Conservation (phyloP, 1,140 invertebrate species). For the Notospermus geniculatus region DNA sequence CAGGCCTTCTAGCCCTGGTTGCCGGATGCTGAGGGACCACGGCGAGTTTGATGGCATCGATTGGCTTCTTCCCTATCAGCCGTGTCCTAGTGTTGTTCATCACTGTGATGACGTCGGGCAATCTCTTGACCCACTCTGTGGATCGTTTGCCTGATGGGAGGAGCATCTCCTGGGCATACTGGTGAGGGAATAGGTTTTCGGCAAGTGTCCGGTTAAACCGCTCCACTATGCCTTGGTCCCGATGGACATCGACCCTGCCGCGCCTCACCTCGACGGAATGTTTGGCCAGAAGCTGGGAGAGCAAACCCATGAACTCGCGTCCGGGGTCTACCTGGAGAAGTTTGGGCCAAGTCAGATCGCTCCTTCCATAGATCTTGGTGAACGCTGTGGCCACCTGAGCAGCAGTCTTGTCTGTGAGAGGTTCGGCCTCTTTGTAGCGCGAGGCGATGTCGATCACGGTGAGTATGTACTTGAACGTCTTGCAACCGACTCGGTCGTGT, state of each 20-base stretch:
- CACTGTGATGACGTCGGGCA: slow-evolving; percentile 19
- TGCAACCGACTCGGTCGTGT: slow-evolving; percentile 17
- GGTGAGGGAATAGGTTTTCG: slow-evolving; percentile 21
- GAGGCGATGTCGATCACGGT: slow-evolving; percentile 23
- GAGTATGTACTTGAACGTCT: slow-evolving; percentile 23
- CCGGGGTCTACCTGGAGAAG: slow-evolving; percentile 23
- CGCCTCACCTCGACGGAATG: slow-evolving; percentile 16
- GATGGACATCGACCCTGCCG: slow-evolving; percentile 13
- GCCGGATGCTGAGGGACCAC: slow-evolving; percentile 10
- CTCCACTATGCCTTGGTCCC: slow-evolving; percentile 18
- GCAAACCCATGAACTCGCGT: slow-evolving; percentile 21
- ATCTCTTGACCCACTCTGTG: slow-evolving; percentile 12
- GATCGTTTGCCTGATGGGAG: slow-evolving; percentile 7
- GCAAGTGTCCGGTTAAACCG: slow-evolving; percentile 15
- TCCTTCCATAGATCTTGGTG: slow-evolving; percentile 20
- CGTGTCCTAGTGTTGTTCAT: slow-evolving; percentile 18
- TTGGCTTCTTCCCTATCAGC: slow-evolving; percentile 17
- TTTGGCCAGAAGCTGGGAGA: slow-evolving; percentile 20
- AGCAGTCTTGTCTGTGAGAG: slow-evolving; percentile 18
- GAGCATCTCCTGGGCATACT: slow-evolving; percentile 21
- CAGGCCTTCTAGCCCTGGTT: not conserved
- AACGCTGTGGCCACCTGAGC: slow-evolving; percentile 21
- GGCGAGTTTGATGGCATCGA: slow-evolving; percentile 18
- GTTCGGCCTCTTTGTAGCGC: slow-evolving; percentile 25
- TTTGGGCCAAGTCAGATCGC: slow-evolving; percentile 21